Conservation (phyloP, 2,797 vertebrate genomes). For the Eulemur rubriventer region DNA sequence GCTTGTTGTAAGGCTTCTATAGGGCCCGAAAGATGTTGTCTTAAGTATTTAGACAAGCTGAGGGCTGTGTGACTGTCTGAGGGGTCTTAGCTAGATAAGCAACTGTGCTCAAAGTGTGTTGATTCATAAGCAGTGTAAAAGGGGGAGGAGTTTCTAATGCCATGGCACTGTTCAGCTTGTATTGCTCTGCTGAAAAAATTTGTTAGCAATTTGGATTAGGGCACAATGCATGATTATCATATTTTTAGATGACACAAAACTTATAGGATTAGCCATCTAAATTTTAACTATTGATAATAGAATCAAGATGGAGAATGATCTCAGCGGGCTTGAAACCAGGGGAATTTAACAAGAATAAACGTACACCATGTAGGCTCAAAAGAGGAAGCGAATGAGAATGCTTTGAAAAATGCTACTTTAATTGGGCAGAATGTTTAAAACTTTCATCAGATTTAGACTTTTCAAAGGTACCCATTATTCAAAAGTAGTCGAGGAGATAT, state of each 20-base stretch:
- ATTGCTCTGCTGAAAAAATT: neutral
- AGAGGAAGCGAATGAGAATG: neutral
- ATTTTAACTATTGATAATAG: neutral
- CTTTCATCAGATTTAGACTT: constrained; percentile 19
- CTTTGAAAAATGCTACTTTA: neutral
- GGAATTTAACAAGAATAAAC: neutral
- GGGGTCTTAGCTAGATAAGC: neutral
- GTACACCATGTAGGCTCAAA: neutral
- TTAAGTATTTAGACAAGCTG: neutral
- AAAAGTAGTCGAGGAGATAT: neutral
- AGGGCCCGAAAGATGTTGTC: neutral
- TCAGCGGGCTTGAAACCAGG: neutral
- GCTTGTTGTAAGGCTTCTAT: neutral
- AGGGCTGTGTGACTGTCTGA: neutral
- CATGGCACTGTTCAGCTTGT: neutral
- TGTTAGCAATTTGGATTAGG: constrained; percentile 8
- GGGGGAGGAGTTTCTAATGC: neutral
- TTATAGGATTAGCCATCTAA: neutral
- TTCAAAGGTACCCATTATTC: neutral
- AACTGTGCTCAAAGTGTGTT: neutral
- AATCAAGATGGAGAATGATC: neutral
- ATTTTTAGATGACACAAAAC: neutral
- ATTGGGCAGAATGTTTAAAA: neutral
- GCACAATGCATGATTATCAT: neutral
- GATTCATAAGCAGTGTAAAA: neutral